These are phyloP conservation scores for Nannoperca australis DNA, from an alignment of 2,797 vertebrate genomes.

Conservation along the genomic window DNA sequence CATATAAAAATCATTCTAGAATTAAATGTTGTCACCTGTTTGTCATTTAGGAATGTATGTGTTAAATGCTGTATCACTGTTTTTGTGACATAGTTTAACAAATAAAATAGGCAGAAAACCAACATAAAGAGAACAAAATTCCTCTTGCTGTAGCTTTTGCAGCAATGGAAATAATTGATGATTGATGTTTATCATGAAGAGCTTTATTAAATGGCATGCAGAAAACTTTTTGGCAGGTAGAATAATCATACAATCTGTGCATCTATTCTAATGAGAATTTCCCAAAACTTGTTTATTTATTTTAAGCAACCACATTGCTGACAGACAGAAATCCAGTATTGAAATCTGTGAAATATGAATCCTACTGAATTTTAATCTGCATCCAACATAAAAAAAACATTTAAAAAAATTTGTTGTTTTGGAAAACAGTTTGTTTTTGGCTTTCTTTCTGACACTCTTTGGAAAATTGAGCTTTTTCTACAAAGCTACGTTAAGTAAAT, in stretches of 20 bases:
- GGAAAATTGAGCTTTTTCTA: constrained; percentile 31
- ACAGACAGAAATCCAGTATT: constrained; percentile 11
- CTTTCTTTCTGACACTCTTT: constrained; percentile 7
- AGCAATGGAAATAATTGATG: not conserved
- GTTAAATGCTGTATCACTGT: constrained; percentile 6
- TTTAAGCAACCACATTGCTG: constrained; percentile 20
- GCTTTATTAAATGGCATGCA: not conserved
- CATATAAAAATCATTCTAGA: constrained; percentile 5
- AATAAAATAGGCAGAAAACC: not conserved
- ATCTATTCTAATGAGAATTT: constrained; percentile 3
- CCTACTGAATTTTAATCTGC: constrained; percentile 26
- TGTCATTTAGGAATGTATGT: constrained; percentile 26
- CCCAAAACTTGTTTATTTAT: not conserved
- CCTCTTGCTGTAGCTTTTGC: not conserved
- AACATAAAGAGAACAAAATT: not conserved
- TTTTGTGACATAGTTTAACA: constrained; percentile 2
- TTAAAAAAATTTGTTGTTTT: constrained; percentile 2
- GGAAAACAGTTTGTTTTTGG: constrained; percentile 16
- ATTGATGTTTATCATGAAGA: constrained; percentile 6
- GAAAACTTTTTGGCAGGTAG: not conserved
- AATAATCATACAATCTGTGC: not conserved
- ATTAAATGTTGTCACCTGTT: constrained; percentile 34
- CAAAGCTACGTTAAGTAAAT: constrained; percentile 62
- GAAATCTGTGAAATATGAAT: constrained; percentile 28
- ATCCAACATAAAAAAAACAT: constrained; percentile 3